Conservation (phyloP, 2,888 invertebrate genomes). For the Pachymerium ferrugineum region DNA sequence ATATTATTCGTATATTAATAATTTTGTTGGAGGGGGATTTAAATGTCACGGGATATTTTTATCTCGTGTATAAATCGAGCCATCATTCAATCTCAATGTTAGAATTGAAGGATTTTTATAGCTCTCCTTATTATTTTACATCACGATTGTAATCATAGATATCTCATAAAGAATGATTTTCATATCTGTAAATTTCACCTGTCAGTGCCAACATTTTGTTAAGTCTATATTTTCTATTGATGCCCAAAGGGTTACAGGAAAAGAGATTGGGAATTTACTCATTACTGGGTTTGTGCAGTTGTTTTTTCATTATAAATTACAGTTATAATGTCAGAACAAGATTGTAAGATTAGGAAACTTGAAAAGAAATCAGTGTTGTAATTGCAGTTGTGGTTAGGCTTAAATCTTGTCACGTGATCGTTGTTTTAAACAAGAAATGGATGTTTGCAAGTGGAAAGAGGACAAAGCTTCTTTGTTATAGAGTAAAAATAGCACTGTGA, state of each 20-base stretch:
- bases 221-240: neutral
- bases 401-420: too few species aligned
- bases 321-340: too few species aligned
- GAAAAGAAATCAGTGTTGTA: too few species aligned
- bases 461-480: too few species aligned
- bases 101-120: neutral
- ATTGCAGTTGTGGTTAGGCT: too few species aligned
- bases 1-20: neutral
- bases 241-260: neutral
- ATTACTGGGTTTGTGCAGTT: too few species aligned
- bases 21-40: neutral
- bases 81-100: neutral
- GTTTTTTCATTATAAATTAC: too few species aligned
- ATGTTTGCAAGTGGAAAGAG: too few species aligned
- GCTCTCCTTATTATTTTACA: neutral
- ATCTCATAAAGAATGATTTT: neutral
- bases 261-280: too few species aligned
- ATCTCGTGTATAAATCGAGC: neutral
- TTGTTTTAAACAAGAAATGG: too few species aligned
- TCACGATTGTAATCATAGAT: neutral
- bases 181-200: neutral
- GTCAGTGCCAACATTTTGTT: neutral
- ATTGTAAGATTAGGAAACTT: too few species aligned
- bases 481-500: too few species aligned
- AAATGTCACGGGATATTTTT: neutral